Conservation (phyloP, 2,797 vertebrate species). For the Sebastes hubbsi region DNA sequence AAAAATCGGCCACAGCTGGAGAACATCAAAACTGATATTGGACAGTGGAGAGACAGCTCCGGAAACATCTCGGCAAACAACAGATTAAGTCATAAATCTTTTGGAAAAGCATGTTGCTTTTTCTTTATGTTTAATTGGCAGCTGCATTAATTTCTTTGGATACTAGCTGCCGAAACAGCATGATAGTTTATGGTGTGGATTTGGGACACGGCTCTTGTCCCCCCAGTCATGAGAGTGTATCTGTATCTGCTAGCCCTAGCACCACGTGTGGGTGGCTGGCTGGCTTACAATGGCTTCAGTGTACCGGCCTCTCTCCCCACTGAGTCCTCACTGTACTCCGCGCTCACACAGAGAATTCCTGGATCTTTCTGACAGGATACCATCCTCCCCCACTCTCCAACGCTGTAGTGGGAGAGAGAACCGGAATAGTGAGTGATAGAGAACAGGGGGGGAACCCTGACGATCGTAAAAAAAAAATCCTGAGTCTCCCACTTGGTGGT, state of each 20-base stretch:
- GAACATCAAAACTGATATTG: not conserved
- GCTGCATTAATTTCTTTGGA: not conserved
- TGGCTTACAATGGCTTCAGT: conserved; percentile 76
- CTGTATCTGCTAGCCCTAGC: conserved; percentile 47
- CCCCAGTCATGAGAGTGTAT: conserved; percentile 40
- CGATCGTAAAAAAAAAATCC: conserved; percentile 43
- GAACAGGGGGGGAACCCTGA: conserved; percentile 35
- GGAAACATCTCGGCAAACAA: not conserved
- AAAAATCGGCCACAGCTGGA: not conserved
- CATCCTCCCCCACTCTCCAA: conserved; percentile 37
- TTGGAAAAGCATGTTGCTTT: not conserved
- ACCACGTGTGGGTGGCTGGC: conserved; percentile 68
- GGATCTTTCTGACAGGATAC: conserved; percentile 63
- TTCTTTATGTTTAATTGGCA: not conserved
- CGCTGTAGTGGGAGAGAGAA: conserved; percentile 51
- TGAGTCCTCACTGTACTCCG: conserved; percentile 62
- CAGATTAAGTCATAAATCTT: not conserved
- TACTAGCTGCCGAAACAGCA: not conserved
- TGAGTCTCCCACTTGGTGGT: conserved; percentile 30
- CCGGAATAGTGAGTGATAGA: conserved; percentile 8
- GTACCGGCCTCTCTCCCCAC: conserved; percentile 61
- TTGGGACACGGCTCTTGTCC: conserved; percentile 21
- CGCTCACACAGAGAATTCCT: conserved; percentile 55
- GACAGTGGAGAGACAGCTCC: not conserved
- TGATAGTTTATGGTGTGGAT: not conserved